Evolutionary conservation across 2,888 invertebrate species (phyloP).

Genomic region (Callyntrura guangdongensis): DNA sequence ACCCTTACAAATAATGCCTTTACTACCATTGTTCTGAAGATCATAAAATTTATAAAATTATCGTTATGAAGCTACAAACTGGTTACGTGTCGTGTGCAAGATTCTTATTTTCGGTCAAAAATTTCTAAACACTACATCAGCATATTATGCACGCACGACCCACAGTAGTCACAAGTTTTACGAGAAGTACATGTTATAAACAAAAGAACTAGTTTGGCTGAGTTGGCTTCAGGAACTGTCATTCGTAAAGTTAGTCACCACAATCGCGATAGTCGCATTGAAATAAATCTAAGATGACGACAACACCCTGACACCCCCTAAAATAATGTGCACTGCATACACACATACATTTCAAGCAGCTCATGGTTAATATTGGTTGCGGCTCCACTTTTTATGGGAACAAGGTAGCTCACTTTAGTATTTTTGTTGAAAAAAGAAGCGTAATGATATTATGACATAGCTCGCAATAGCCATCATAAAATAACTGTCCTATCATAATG

Average conservation of each 20-base stretch:
- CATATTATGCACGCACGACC: too few relatives aligned
- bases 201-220: not conserved
- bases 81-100: too few relatives aligned
- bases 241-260: too few relatives aligned
- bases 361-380: conserved; percentile 43
- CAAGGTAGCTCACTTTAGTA: conserved; percentile 65
- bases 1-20: too few relatives aligned
- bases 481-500: conserved; percentile 3
- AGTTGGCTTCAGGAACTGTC: conserved; percentile 32
- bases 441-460: not conserved
- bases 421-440: conserved; percentile 38
- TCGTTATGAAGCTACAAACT: too few relatives aligned
- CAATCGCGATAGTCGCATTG: conserved; percentile 13
- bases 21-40: too few relatives aligned
- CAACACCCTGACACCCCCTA: conserved; percentile 49
- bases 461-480: not conserved
- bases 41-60: too few relatives aligned
- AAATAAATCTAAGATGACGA: not conserved
- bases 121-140: too few relatives aligned
- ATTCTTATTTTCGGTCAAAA: too few relatives aligned
- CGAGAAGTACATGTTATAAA: too few relatives aligned
- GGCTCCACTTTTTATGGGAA: conserved; percentile 62
- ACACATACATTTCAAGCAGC: conserved; percentile 2
- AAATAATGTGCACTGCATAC: not conserved
- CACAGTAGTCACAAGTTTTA: not conserved